phyloP scores from a whole-genome alignment of 2,888 invertebrate genomes.

The Ypsolopha sequella region DNA sequence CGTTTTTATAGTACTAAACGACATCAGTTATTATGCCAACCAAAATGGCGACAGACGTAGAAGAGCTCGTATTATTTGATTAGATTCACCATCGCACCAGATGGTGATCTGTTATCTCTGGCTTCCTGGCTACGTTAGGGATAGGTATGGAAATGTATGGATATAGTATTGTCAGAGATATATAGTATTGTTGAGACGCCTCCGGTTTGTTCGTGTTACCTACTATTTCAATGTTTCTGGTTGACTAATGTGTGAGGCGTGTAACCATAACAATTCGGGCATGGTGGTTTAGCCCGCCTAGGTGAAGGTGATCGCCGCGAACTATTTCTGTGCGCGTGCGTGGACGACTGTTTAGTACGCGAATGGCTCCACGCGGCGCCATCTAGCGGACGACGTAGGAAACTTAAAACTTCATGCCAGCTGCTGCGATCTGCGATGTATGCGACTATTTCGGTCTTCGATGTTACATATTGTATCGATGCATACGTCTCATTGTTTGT shows the following conservation, averaged over 20 bases:
- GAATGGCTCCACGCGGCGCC: conserved; percentile 35
- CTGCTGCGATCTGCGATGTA: conserved; percentile 28
- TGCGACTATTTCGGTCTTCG: conserved; percentile 47
- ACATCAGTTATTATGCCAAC: too few species aligned
- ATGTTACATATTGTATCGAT: conserved; percentile 20
- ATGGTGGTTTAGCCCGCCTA: conserved; percentile 40
- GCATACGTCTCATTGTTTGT: conserved; percentile 18
- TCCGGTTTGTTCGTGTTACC: too few species aligned
- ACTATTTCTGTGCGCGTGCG: conserved; percentile 64
- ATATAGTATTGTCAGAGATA: too few species aligned
- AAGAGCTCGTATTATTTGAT: too few species aligned
- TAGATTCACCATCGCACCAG: too few species aligned
- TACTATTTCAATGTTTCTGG: too few species aligned
- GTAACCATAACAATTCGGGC: conserved; percentile 29
- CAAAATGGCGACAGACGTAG: too few species aligned
- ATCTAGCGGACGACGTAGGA: conserved; percentile 45
- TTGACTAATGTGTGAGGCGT: conserved; percentile 1
- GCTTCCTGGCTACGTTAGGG: too few species aligned
- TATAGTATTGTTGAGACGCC: too few species aligned
- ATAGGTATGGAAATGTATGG: too few species aligned
- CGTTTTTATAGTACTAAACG: too few species aligned
- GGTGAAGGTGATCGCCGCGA: conserved; percentile 62
- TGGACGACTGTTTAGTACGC: conserved; percentile 14
- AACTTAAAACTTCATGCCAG: conserved; percentile 38
- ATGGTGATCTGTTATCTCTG: too few species aligned